A percentile compares a stretch with the other conserved stretches of the same genome.
These are phyloP conservation scores for Chelonus formosanus DNA, from an alignment of 2,888 invertebrate species.

Conservation along the genomic window DNA sequence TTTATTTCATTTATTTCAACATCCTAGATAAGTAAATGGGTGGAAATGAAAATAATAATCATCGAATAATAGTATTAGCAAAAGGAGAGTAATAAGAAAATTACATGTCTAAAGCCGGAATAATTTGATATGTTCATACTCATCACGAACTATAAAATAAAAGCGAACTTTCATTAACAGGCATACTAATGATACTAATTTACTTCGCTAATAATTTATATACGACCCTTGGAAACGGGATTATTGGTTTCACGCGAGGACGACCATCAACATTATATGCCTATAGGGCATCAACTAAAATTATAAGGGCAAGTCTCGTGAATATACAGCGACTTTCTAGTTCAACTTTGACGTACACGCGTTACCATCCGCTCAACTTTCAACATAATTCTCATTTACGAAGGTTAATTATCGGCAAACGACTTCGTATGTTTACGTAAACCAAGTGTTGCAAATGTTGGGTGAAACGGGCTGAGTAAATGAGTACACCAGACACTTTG, in stretches of 20 bases:
- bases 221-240: conserved; percentile 47
- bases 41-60: background rate
- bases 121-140: background rate
- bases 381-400: conserved; percentile 28
- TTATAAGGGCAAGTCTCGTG: conserved; percentile 31
- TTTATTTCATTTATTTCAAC: no score
- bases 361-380: conserved; percentile 30
- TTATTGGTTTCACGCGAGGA: conserved; percentile 60
- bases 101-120: background rate
- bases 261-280: conserved; percentile 55
- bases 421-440: conserved; percentile 25
- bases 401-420: conserved; percentile 32
- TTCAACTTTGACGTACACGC: conserved; percentile 22
- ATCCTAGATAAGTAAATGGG: background rate
- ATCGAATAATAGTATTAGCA: background rate
- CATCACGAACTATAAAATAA: background rate
- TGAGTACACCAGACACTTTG: conserved; percentile 5
- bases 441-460: conserved; percentile 16
- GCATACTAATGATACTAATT: background rate
- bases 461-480: background rate
- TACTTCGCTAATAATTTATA: conserved; percentile 12
- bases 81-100: background rate
- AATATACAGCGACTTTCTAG: conserved; percentile 1
- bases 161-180: background rate
- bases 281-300: conserved; percentile 43